Evolutionary conservation across 2,113 vertebrate species (phyloP).

Genomic region (Odocoileus virginianus): DNA sequence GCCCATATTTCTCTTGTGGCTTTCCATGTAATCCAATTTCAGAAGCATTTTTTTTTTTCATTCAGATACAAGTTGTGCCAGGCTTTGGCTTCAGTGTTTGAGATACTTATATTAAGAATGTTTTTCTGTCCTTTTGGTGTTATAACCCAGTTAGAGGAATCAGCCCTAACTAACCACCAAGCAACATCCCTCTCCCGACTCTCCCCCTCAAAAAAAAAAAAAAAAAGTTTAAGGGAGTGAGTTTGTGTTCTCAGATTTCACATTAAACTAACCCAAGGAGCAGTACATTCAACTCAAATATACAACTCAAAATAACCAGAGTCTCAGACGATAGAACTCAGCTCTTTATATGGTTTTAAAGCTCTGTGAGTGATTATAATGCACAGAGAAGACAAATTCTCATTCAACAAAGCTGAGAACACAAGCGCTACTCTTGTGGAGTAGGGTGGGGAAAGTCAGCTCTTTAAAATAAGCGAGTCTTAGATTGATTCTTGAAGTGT

Average conservation of each 20-base stretch:
- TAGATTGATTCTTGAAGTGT: neutral
- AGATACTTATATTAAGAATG: neutral
- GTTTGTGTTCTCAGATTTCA: neutral
- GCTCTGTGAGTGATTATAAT: neutral
- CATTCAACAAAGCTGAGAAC: neutral
- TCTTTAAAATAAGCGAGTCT: neutral
- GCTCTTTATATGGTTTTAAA: neutral
- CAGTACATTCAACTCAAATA: neutral
- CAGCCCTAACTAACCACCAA: neutral
- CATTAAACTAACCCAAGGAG: neutral
- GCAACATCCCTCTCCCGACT: rapidly evolving
- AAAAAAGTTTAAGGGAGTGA: neutral
- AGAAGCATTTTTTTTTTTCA: neutral
- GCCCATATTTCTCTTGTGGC: neutral
- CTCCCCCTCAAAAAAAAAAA: neutral
- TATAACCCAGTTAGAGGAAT: neutral
- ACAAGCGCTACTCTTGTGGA: neutral
- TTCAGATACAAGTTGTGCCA: neutral
- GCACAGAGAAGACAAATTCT: neutral
- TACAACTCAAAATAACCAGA: neutral
- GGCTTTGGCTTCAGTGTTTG: neutral
- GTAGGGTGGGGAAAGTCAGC: neutral
- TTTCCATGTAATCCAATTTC: neutral
- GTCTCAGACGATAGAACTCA: neutral
- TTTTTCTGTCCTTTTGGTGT: neutral